phyloP scores from a whole-genome alignment of 1,140 invertebrate species.

The Pinna nobilis region DNA sequence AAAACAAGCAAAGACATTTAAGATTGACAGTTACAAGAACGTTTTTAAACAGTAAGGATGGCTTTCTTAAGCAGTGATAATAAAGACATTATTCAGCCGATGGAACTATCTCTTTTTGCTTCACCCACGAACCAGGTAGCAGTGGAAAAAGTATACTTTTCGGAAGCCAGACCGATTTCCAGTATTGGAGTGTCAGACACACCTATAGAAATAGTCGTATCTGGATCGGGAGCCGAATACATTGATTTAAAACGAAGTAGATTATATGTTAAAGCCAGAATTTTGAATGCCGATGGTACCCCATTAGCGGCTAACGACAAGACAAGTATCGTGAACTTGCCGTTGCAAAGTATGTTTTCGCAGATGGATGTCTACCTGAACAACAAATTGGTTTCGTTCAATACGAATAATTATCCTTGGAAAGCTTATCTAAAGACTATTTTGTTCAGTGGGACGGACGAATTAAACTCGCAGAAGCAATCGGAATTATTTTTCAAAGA shows the following conservation, averaged over 20 bases:
- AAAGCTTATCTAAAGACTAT: conserved; percentile 39
- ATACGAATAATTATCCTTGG: conserved; percentile 39
- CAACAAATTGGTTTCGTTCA: conserved; percentile 40
- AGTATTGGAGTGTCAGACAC: not conserved
- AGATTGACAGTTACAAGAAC: conserved; percentile 13
- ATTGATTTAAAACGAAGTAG: conserved; percentile 30
- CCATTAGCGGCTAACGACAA: conserved; percentile 24
- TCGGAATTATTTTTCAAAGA: conserved; percentile 32
- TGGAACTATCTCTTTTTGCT: conserved; percentile 23
- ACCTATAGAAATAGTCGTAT: conserved; percentile 40
- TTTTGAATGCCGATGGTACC: conserved; percentile 34
- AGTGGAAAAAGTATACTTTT: conserved; percentile 28
- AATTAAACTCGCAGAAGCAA: conserved; percentile 25
- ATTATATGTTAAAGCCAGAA: conserved; percentile 33
- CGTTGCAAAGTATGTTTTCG: conserved; percentile 32
- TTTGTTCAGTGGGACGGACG: conserved; percentile 22
- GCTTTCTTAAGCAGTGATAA: conserved; percentile 29
- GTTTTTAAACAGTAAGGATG: conserved; percentile 11
- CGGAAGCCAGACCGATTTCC: conserved; percentile 21
- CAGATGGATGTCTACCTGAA: conserved; percentile 47
- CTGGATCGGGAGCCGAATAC: conserved; percentile 36
- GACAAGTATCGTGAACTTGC: conserved; percentile 34
- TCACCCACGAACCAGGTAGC: conserved; percentile 37
- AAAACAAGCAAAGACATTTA: conserved; percentile 10
- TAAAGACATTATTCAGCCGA: conserved; percentile 29